A percentile compares a stretch with the other conserved stretches of the same genome.
Conservation (phyloP, 2,888 invertebrate genomes). For the Ectemnius continuus region DNA sequence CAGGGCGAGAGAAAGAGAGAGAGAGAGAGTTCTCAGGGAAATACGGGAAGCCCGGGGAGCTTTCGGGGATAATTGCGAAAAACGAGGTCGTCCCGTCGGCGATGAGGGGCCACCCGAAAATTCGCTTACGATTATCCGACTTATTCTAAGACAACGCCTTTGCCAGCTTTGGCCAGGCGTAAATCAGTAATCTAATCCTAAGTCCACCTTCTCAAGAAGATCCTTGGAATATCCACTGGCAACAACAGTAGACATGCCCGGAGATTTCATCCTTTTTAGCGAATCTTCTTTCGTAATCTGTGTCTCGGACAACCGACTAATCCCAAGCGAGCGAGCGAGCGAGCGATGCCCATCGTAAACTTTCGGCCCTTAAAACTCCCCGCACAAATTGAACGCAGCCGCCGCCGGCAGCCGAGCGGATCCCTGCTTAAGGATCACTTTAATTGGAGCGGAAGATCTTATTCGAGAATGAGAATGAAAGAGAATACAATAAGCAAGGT, state of each 20-base stretch:
- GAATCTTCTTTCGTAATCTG: constrained; percentile 38
- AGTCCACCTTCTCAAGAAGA: constrained; percentile 21
- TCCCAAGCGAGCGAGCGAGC: constrained; percentile 22
- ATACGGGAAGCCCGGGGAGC: constrained; percentile 16
- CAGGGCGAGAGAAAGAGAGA: too few species aligned
- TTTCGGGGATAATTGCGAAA: constrained; percentile 63
- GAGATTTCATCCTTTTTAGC: constrained; percentile 35
- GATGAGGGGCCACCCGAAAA: constrained; percentile 41
- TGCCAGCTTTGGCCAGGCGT: background rate
- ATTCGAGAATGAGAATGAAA: too few species aligned
- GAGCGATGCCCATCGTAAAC: background rate
- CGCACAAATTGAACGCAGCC: constrained; percentile 4
- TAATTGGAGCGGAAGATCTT: constrained; percentile 2
- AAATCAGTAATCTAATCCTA: constrained; percentile 56
- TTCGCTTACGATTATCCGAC: constrained; percentile 68
- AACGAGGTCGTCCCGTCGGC: constrained; percentile 54
- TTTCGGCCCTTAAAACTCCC: background rate
- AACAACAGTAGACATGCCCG: constrained; percentile 1
- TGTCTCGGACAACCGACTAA: constrained; percentile 19
- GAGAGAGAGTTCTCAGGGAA: constrained; percentile 12
- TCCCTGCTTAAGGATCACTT: background rate
- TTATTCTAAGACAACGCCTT: constrained; percentile 71
- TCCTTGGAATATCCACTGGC: background rate
- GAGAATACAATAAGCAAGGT: too few species aligned
- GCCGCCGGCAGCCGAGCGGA: background rate